Evolutionary conservation across 2,797 vertebrate genomes (phyloP).

Genomic region (Steatocranus sp.): DNA sequence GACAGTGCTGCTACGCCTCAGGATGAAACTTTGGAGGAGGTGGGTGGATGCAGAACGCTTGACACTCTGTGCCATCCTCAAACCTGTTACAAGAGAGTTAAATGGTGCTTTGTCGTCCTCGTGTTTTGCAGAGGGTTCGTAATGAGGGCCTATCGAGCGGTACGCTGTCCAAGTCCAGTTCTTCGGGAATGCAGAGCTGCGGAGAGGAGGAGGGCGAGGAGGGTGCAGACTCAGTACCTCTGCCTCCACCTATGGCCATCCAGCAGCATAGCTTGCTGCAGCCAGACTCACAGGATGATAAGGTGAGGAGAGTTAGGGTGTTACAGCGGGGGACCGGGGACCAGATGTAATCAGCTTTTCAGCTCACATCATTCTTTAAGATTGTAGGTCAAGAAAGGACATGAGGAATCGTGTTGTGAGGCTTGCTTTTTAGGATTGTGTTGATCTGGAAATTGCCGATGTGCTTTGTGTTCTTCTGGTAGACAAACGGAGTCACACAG

Average conservation of each 20-base stretch:
- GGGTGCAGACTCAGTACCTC: slow-evolving; percentile 88
- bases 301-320: slow-evolving; percentile 75
- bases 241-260: slow-evolving; percentile 98
- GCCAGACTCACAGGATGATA: slow-evolving; percentile 95
- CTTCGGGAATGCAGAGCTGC: slow-evolving; percentile 99
- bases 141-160: slow-evolving; percentile 97
- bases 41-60: slow-evolving; percentile 35
- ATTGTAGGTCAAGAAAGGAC: background rate
- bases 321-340: background rate
- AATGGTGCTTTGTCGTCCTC: background rate
- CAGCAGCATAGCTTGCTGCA: slow-evolving; percentile 98
- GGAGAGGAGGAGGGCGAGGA: slow-evolving; percentile 98
- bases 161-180: slow-evolving; percentile 96
- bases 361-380: background rate
- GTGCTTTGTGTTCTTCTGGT: background rate
- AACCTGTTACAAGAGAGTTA: background rate
- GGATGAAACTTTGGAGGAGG: slow-evolving; percentile 96
- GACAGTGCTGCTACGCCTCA: slow-evolving; percentile 96
- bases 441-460: background rate
- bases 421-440: background rate
- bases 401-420: background rate
- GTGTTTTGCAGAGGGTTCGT: slow-evolving; percentile 84
- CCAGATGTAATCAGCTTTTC: background rate
- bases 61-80: background rate
- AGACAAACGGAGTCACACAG: background rate